A percentile compares a stretch with the other conserved stretches of the same genome.
Evolutionary conservation across 2,113 vertebrate genomes (phyloP).

Genomic region (Dolichallabes microphthalmus): DNA sequence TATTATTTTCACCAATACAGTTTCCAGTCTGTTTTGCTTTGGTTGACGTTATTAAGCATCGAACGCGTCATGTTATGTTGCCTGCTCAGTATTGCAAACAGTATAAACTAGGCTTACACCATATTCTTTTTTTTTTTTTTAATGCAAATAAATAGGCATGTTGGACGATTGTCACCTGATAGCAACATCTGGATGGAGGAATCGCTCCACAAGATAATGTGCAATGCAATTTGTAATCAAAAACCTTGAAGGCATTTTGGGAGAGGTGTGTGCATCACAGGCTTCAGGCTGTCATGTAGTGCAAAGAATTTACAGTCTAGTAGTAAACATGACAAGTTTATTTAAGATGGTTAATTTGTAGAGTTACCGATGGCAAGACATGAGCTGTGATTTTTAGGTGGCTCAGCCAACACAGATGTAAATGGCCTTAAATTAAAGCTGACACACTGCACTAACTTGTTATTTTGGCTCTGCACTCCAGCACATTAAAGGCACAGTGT

Average conservation of each 20-base stretch:
- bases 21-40: not conserved
- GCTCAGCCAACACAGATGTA: slow-evolving; percentile 8
- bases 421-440: slow-evolving; percentile 5
- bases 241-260: not conserved
- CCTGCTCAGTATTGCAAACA: not conserved
- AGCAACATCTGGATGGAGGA: not conserved
- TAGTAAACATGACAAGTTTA: slow-evolving; percentile 5
- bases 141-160: not conserved
- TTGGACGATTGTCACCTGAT: not conserved
- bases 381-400: not conserved
- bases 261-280: not conserved
- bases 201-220: not conserved
- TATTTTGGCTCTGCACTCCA: not conserved
- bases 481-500: not conserved
- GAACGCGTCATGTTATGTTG: not conserved
- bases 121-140: not conserved
- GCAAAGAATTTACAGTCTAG: not conserved
- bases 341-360: not conserved
- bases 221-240: not conserved
- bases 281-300: slow-evolving; percentile 13
- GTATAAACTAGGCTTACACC: not conserved
- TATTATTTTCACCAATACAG: not conserved
- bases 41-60: not conserved
- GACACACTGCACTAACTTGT: not conserved
- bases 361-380: not conserved